Evolutionary conservation across 2,888 invertebrate species (phyloP).

Genomic region (Cheilosia pagana): DNA sequence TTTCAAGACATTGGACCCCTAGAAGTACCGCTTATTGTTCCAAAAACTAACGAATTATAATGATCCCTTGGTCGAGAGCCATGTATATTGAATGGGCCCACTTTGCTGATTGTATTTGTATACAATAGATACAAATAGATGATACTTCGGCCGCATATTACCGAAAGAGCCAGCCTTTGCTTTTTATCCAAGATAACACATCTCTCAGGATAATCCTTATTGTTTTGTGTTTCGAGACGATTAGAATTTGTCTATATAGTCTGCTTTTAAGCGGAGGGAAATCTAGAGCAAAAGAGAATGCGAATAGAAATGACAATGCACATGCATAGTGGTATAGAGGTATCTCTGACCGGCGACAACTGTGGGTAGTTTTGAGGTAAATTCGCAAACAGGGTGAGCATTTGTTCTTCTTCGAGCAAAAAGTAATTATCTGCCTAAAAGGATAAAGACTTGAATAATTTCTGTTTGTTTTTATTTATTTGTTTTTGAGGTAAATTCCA

Average conservation of each 20-base stretch:
- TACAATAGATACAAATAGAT: constrained; percentile 52
- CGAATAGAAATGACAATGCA: constrained; percentile 19
- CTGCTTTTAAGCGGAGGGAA: constrained; percentile 13
- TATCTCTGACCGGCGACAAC: neutral
- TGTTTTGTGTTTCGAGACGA: constrained; percentile 38
- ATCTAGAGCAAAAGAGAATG: constrained; percentile 3
- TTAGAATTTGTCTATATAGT: constrained; percentile 20
- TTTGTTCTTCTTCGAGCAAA: neutral
- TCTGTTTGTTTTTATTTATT: constrained; percentile 13
- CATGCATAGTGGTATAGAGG: neutral
- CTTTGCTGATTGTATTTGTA: constrained; percentile 54
- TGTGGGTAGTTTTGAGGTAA: neutral
- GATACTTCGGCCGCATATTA: constrained; percentile 27
- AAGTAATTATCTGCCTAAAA: constrained; percentile 59
- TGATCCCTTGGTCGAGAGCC: constrained; percentile 32
- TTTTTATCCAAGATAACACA: constrained; percentile 19
- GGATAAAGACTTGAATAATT: constrained; percentile 34
- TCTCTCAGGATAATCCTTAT: constrained; percentile 52
- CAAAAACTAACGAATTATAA: constrained; percentile 50
- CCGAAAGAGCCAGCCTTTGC: constrained; percentile 26
- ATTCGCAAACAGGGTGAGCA: constrained; percentile 1
- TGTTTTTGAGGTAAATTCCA: neutral
- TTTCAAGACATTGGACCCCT: constrained; percentile 47
- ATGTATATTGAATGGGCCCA: constrained; percentile 4
- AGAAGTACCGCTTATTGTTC: constrained; percentile 37